phyloP scores from a whole-genome alignment of 2,797 vertebrate genomes.

The Diplodus sargus region DNA sequence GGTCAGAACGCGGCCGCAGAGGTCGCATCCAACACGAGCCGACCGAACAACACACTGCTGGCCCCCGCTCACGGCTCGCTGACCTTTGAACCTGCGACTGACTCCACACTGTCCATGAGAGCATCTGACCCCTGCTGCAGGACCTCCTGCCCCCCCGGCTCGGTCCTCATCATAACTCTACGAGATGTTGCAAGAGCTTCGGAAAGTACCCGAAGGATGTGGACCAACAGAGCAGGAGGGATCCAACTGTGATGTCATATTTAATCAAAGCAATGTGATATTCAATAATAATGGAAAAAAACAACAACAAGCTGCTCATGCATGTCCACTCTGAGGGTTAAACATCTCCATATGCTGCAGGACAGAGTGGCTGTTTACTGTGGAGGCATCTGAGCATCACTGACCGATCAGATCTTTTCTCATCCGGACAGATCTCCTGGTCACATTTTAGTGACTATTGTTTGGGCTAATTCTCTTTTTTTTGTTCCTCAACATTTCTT shows the following conservation, averaged over 20 bases:
- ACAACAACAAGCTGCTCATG: neutral
- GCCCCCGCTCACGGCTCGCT: neutral
- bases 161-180: constrained; percentile 47
- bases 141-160: constrained; percentile 28
- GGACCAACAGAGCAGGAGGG: neutral
- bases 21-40: constrained; percentile 28
- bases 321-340: neutral
- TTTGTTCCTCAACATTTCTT: neutral
- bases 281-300: neutral
- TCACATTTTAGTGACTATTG: neutral
- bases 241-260: neutral
- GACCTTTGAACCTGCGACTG: constrained; percentile 32
- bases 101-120: constrained; percentile 20
- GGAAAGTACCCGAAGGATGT: constrained; percentile 18
- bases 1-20: constrained; percentile 10
- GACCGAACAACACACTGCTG: constrained; percentile 10
- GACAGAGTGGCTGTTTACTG: neutral
- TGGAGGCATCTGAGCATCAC: constrained; percentile 40
- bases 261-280: neutral
- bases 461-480: neutral
- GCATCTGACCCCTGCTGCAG: constrained; percentile 43
- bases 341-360: constrained; percentile 4
- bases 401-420: constrained; percentile 31
- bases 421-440: neutral
- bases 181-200: constrained; percentile 54